phyloP scores from a whole-genome alignment of 2,888 invertebrate genomes.

The Mesodorylaimus sp. region DNA sequence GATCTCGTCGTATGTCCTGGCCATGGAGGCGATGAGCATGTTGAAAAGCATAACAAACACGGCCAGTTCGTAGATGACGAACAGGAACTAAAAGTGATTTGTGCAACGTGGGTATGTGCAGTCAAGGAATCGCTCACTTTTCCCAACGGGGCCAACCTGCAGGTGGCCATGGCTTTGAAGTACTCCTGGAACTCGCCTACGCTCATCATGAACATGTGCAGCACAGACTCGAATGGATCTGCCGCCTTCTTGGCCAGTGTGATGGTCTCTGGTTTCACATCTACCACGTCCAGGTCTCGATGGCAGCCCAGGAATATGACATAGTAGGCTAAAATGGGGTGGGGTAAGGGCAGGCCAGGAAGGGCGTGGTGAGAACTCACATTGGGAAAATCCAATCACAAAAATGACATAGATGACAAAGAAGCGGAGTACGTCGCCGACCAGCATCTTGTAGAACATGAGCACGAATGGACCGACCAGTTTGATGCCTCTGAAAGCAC shows the following conservation, averaged over 20 bases:
- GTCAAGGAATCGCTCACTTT: constrained; percentile 14
- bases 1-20: constrained; percentile 92
- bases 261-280: constrained; percentile 1
- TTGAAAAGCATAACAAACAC: constrained; percentile 84
- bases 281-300: constrained; percentile 12
- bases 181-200: constrained; percentile 88
- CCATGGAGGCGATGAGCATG: constrained; percentile 99
- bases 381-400: constrained; percentile 90
- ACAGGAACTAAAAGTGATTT: constrained; percentile 40
- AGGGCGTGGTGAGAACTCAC: constrained; percentile 34
- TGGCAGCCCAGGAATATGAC: constrained; percentile 38
- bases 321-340: constrained; percentile 17
- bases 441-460: constrained; percentile 96
- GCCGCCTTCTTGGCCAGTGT: constrained; percentile 30
- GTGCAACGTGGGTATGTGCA: not conserved
- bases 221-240: constrained; percentile 72
- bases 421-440: constrained; percentile 82
- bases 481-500: constrained; percentile 63
- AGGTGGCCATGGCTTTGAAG: constrained; percentile 64
- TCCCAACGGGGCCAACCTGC: constrained; percentile 47
- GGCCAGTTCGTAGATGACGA: constrained; percentile 91
- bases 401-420: constrained; percentile 90
- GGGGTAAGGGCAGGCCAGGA: constrained; percentile 1
- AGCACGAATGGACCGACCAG: constrained; percentile 98
- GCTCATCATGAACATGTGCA: constrained; percentile 97